Evolutionary conservation across 1,140 invertebrate species (phyloP).

Genomic region (Lordiphosa stackelbergi): DNA sequence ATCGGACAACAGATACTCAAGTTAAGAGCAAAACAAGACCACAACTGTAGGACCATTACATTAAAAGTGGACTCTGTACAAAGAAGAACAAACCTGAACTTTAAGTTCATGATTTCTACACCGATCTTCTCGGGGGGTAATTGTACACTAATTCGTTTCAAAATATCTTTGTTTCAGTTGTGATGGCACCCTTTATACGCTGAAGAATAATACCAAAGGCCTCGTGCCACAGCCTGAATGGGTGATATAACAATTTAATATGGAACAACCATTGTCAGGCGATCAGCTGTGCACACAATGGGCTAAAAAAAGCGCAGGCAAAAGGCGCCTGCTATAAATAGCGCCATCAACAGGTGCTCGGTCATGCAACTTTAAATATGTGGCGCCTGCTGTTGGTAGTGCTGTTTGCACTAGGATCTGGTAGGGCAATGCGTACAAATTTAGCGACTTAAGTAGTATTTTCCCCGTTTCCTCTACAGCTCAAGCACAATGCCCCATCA

Average conservation of each 20-base stretch:
- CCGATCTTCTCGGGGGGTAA: too few species aligned
- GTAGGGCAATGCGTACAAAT: not conserved
- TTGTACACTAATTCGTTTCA: too few species aligned
- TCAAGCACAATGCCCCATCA: conserved; percentile 26
- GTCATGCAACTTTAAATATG: conserved; percentile 2
- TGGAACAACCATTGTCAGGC: conserved; percentile 4
- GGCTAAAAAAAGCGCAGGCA: not conserved
- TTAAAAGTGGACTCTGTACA: too few species aligned
- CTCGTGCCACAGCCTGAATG: not conserved
- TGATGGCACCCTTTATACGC: too few species aligned
- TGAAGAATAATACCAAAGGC: too few species aligned
- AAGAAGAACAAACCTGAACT: too few species aligned
- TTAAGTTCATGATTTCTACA: too few species aligned
- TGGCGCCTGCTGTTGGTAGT: conserved; percentile 14
- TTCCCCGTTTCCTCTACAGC: not conserved
- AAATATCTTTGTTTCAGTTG: too few species aligned
- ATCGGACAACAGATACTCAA: too few species aligned
- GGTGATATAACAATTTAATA: not conserved
- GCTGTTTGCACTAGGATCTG: conserved; percentile 17
- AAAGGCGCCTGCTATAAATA: conserved; percentile 24
- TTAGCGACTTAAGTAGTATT: not conserved
- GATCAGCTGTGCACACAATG: conserved; percentile 29
- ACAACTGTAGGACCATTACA: too few species aligned
- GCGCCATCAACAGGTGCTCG: not conserved
- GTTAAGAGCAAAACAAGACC: too few species aligned